These are phyloP conservation scores for Caenorhabditis tropicalis DNA, from an alignment of 1,140 invertebrate species.

Conservation along the genomic window DNA sequence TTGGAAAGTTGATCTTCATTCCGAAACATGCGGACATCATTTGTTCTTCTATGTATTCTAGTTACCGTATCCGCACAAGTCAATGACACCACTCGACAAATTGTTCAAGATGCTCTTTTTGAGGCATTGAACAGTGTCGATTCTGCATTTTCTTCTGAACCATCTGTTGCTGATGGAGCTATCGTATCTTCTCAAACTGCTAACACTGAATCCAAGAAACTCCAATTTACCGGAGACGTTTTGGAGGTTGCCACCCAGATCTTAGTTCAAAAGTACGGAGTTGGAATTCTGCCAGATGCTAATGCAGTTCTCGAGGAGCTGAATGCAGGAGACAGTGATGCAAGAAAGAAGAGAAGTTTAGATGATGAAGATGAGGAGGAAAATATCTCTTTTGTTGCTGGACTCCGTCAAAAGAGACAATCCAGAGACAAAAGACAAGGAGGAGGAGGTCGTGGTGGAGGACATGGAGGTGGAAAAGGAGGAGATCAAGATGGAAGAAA, in stretches of 20 bases:
- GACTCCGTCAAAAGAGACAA: background rate
- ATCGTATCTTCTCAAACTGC: constrained; percentile 1
- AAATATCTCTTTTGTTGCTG: background rate
- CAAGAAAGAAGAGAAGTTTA: constrained; percentile 35
- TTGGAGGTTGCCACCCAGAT: constrained; percentile 20
- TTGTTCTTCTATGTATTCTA: background rate
- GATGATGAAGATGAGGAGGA: background rate
- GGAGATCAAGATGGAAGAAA: background rate
- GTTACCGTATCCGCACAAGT: background rate
- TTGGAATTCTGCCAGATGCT: background rate
- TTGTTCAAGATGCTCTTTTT: background rate
- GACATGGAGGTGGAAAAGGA: background rate
- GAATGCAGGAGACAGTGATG: background rate
- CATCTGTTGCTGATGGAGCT: constrained; percentile 6
- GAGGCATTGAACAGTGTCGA: background rate
- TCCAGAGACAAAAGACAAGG: background rate
- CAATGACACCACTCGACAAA: background rate
- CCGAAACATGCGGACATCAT: background rate
- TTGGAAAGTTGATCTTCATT: background rate
- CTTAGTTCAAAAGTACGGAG: constrained; percentile 44
- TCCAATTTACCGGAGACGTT: constrained; percentile 2
- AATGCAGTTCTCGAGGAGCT: constrained; percentile 23
- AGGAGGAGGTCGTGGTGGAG: background rate
- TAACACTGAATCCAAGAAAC: background rate
- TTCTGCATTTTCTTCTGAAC: background rate